These are phyloP conservation scores for Desoria tigrina DNA, from an alignment of 2,888 invertebrate species.

Conservation along the genomic window DNA sequence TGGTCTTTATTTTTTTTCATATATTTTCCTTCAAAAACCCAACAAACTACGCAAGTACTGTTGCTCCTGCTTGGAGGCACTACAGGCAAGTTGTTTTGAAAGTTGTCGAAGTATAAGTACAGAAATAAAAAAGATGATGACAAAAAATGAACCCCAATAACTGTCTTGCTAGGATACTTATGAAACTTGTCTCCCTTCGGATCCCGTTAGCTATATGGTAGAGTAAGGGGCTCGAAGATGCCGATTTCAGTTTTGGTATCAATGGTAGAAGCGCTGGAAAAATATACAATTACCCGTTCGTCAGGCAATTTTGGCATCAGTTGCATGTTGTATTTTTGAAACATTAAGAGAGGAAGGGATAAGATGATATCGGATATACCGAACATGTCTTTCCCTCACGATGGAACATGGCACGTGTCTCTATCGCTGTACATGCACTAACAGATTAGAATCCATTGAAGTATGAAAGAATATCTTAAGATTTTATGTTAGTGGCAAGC, in stretches of 20 bases:
- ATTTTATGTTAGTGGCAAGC: not conserved
- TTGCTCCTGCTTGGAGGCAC: not conserved
- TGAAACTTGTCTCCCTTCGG: slow-evolving; percentile 3
- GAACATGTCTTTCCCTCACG: too few relatives aligned
- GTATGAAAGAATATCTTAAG: slow-evolving; percentile 3
- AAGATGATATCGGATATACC: too few relatives aligned
- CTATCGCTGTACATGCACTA: not conserved
- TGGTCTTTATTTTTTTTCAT: not conserved
- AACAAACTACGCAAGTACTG: not conserved
- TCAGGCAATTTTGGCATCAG: slow-evolving; percentile 7
- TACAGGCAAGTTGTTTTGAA: not conserved
- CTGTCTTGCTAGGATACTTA: not conserved
- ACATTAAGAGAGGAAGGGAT: too few relatives aligned
- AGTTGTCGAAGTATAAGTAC: slow-evolving; percentile 10
- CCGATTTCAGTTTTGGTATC: too few relatives aligned
- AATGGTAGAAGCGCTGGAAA: not conserved
- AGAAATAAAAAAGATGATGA: slow-evolving; percentile 4
- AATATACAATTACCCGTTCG: not conserved
- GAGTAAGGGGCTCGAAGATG: too few relatives aligned
- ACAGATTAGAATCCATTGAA: slow-evolving; percentile 1
- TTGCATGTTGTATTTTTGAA: too few relatives aligned
- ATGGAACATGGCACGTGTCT: not conserved
- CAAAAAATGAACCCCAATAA: slow-evolving; percentile 5
- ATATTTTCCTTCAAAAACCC: not conserved
- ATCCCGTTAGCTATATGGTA: too few relatives aligned